Conservation (phyloP, 1,140 invertebrate species). For the Drosophila gunungcola region DNA sequence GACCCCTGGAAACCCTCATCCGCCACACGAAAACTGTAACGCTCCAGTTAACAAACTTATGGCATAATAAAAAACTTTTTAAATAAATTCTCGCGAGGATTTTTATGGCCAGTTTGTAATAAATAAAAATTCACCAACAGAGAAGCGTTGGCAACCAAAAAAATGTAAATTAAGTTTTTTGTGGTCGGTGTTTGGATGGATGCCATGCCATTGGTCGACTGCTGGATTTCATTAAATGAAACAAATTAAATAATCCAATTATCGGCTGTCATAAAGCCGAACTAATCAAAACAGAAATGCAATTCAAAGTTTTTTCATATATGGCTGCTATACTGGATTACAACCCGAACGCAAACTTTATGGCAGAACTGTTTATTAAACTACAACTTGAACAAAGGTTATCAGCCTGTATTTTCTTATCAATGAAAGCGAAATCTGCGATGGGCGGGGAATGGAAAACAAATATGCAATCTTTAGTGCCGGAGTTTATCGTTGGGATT, state of each 20-base stretch:
- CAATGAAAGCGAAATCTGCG: conserved; percentile 46
- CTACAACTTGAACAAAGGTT: conserved; percentile 42
- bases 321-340: neutral
- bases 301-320: neutral
- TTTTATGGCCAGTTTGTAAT: conserved; percentile 62
- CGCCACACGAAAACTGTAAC: conserved; percentile 53
- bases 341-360: conserved; percentile 16
- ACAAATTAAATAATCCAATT: conserved; percentile 10
- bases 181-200: too few relatives aligned
- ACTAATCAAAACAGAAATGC: conserved; percentile 10
- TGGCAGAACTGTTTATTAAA: conserved; percentile 28
- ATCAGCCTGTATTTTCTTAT: conserved; percentile 42
- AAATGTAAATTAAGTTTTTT: conserved; percentile 40
- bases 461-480: conserved; percentile 22
- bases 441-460: conserved; percentile 11
- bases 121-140: conserved; percentile 56
- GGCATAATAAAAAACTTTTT: conserved; percentile 60
- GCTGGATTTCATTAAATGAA: neutral
- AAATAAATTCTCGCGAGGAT: conserved; percentile 60
- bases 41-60: conserved; percentile 73
- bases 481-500: conserved; percentile 36
- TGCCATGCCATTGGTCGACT: conserved; percentile 6
- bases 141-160: conserved; percentile 13
- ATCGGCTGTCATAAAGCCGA: conserved; percentile 1
- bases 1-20: conserved; percentile 3